Conservation (phyloP, 2,888 invertebrate genomes). For the Mythimna ferrago region DNA sequence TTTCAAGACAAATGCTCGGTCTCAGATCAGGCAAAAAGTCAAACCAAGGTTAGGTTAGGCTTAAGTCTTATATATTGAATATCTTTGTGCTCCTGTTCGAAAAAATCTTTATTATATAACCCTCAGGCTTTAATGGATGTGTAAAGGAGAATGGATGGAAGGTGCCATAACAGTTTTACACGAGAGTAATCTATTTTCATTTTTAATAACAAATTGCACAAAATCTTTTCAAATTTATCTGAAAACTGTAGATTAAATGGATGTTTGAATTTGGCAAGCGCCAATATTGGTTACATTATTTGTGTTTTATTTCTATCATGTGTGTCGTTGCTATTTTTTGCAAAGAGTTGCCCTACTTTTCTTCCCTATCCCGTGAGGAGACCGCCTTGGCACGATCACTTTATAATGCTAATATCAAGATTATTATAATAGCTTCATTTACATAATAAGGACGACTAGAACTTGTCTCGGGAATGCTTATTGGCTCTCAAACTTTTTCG, state of each 20-base stretch:
- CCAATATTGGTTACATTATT: background rate
- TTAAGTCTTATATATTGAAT: constrained; percentile 1
- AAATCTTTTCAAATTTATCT: background rate
- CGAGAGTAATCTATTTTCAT: background rate
- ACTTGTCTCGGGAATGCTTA: constrained; percentile 60
- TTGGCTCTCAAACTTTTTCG: constrained; percentile 57
- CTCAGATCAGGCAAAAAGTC: background rate
- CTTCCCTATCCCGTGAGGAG: background rate
- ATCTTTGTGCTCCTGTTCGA: no score
- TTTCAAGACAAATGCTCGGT: constrained; percentile 9
- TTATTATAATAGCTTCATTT: constrained; percentile 64
- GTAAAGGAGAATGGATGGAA: background rate
- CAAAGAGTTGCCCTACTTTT: constrained; percentile 12
- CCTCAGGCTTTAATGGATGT: background rate
- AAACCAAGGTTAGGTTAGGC: background rate
- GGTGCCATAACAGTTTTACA: no score
- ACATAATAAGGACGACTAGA: constrained; percentile 61
- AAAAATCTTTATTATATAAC: background rate
- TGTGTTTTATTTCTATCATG: background rate
- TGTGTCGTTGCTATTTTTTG: background rate
- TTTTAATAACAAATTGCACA: background rate
- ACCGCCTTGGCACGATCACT: constrained; percentile 48
- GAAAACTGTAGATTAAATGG: background rate
- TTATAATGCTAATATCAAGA: constrained; percentile 65
- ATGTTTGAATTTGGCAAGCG: background rate